phyloP scores from a whole-genome alignment of 2,113 vertebrate genomes.

The Pongo pygmaeus region DNA sequence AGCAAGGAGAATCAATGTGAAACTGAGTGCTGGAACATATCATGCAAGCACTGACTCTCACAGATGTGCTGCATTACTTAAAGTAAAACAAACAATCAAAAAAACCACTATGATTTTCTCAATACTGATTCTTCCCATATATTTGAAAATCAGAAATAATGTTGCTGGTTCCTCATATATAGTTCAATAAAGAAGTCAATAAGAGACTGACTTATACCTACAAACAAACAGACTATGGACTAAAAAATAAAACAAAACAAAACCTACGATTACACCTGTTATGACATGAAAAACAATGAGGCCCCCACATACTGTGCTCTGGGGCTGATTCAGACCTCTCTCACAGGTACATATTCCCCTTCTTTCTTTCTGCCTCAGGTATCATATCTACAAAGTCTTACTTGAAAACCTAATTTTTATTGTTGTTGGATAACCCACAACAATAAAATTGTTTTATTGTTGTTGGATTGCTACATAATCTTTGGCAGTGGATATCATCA shows the following conservation, averaged over 20 bases:
- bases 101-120: not conserved
- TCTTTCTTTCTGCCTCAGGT: not conserved
- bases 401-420: not conserved
- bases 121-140: not conserved
- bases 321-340: not conserved
- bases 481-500: not conserved
- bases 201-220: not conserved
- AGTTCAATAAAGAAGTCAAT: not conserved
- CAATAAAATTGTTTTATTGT: not conserved
- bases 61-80: not conserved
- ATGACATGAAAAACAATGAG: not conserved
- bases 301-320: not conserved
- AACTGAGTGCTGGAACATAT: not conserved
- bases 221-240: not conserved
- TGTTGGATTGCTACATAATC: conserved; percentile 12
- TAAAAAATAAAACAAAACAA: not conserved
- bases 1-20: not conserved
- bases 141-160: conserved; percentile 23
- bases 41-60: not conserved
- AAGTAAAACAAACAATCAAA: not conserved
- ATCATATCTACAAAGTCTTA: not conserved
- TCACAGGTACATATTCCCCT: not conserved
- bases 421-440: conserved; percentile 13
- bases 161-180: not conserved
- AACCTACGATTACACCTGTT: not conserved